A percentile compares a stretch with the other conserved stretches of the same genome.
Conservation (phyloP, 2,797 vertebrate species). For the Rachycentron canadum region DNA sequence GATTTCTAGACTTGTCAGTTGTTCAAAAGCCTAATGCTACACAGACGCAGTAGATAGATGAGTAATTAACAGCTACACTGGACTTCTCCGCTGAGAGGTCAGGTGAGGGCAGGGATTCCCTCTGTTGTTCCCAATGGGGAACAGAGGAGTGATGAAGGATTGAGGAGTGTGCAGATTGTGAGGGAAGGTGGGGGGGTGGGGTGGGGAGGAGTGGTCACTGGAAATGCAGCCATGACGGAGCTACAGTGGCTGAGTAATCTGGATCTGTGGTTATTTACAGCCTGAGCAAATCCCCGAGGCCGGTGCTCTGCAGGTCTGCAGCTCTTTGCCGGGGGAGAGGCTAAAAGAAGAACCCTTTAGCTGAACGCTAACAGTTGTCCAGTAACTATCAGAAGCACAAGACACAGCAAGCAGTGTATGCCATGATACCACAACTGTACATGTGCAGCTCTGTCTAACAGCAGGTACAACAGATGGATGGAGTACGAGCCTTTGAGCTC, state of each 20-base stretch:
- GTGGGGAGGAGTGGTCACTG: conserved; percentile 4
- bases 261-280: conserved; percentile 85
- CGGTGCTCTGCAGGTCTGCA: conserved; percentile 34
- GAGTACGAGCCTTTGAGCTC: conserved; percentile 61
- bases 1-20: neutral
- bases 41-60: neutral
- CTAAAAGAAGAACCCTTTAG: conserved; percentile 4
- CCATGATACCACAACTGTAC: neutral
- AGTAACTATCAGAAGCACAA: neutral
- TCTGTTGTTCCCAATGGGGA: conserved; percentile 14
- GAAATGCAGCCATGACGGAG: conserved; percentile 60
- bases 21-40: neutral
- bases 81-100: conserved; percentile 18
- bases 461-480: conserved; percentile 65
- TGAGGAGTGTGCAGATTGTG: conserved; percentile 2
- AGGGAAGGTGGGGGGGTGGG: neutral
- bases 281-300: conserved; percentile 76
- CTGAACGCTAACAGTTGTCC: neutral
- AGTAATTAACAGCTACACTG: neutral
- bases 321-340: conserved; percentile 26
- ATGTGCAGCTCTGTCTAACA: conserved; percentile 13
- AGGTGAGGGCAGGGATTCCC: conserved; percentile 71
- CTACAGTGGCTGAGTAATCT: conserved; percentile 78
- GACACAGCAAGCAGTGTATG: neutral
- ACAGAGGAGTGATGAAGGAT: neutral